A percentile compares a stretch with the other conserved stretches of the same genome.
Conservation (phyloP, 2,797 vertebrate species). For the Austrolebias charrua region DNA sequence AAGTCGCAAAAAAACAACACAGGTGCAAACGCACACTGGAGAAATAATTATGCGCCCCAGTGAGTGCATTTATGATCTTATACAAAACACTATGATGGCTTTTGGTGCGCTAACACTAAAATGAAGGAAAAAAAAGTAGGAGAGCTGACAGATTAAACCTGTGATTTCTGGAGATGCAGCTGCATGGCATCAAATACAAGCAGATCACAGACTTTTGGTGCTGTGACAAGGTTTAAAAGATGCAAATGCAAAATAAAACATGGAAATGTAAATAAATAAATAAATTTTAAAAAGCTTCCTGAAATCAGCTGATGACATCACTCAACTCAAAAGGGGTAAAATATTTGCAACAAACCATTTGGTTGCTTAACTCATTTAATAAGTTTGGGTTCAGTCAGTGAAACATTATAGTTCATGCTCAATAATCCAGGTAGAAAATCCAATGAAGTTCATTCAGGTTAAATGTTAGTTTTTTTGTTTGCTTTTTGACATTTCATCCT, state of each 20-base stretch:
- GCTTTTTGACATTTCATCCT: no score
- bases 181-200: no score
- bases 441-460: no score
- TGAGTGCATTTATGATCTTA: constrained; percentile 53
- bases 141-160: constrained; percentile 12
- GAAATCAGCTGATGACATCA: not conserved
- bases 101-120: constrained; percentile 39
- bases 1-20: not conserved
- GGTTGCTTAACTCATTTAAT: no score
- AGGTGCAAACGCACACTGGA: not conserved
- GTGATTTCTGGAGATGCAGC: not conserved
- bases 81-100: constrained; percentile 37
- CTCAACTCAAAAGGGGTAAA: not conserved
- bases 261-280: not conserved
- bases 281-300: not conserved
- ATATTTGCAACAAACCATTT: no score
- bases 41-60: constrained; percentile 51
- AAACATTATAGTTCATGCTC: no score
- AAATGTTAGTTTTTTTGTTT: no score
- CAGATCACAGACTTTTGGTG: no score
- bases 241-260: not conserved
- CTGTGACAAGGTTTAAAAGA: not conserved
- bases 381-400: no score
- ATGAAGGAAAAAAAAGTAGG: constrained; percentile 24
- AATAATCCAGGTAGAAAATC: no score